Evolutionary conservation across 2,113 vertebrate genomes (phyloP).

Genomic region (Quiscalus mexicanus): DNA sequence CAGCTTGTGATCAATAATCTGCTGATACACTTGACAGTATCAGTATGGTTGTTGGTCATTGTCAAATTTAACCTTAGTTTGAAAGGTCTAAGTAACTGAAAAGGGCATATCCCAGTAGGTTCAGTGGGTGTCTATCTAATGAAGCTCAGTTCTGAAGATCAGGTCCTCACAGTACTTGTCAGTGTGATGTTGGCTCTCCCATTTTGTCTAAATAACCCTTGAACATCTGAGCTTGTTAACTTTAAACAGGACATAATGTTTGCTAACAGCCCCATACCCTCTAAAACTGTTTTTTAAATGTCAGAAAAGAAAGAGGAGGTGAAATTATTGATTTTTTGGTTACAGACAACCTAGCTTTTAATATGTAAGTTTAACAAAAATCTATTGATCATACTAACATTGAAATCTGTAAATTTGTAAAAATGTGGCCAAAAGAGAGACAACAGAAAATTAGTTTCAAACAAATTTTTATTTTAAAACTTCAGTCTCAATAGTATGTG

Average conservation of each 20-base stretch:
- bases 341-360: background rate
- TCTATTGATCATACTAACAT: background rate
- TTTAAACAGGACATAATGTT: background rate
- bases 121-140: background rate
- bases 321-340: background rate
- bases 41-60: background rate
- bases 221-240: background rate
- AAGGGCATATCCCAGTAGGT: background rate
- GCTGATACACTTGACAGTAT: background rate
- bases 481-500: background rate
- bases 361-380: background rate
- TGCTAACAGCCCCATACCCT: background rate
- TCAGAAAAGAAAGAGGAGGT: background rate
- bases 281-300: background rate
- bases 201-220: background rate
- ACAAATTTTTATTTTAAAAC: background rate
- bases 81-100: background rate
- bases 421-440: background rate
- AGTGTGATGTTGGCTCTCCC: background rate
- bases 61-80: background rate
- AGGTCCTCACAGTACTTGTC: rapidly evolving
- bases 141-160: background rate
- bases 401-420: background rate
- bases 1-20: background rate
- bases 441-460: background rate